Conservation (phyloP, 2,888 invertebrate genomes). For the Octodonta nipae region DNA sequence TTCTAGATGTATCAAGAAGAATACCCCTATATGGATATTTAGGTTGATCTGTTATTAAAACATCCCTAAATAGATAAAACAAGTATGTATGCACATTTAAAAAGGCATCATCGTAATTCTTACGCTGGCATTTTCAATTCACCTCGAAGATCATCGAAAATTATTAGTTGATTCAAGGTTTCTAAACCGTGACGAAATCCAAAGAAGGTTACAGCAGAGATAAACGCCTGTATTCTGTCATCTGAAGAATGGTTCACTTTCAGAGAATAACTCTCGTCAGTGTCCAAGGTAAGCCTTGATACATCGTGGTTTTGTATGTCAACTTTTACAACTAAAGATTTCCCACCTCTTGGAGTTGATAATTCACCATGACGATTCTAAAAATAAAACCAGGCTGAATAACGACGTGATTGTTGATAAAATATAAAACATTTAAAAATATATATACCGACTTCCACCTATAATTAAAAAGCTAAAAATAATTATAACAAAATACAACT, state of each 20-base stretch:
- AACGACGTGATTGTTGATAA: too few species aligned
- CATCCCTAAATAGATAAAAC: too few species aligned
- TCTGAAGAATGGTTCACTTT: slow-evolving; percentile 31
- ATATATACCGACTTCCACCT: too few species aligned
- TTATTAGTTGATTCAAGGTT: slow-evolving; percentile 52
- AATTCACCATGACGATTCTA: too few species aligned
- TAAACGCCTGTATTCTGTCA: slow-evolving; percentile 42
- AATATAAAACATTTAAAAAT: too few species aligned
- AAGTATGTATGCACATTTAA: too few species aligned
- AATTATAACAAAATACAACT: too few species aligned
- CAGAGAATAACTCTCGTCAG: slow-evolving; percentile 47
- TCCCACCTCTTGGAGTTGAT: slow-evolving; percentile 35
- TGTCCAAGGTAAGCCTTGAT: slow-evolving; percentile 36
- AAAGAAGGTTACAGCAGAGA: slow-evolving; percentile 48
- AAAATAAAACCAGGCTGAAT: too few species aligned
- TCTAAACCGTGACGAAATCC: slow-evolving; percentile 56
- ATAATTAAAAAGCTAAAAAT: too few species aligned
- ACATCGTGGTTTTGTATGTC: slow-evolving; percentile 21
- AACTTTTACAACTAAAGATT: slow-evolving; percentile 31
- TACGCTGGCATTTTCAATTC: slow-evolving; percentile 44
- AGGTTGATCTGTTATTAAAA: slow-evolving; percentile 60
- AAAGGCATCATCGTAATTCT: too few species aligned
- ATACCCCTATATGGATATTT: slow-evolving; percentile 68
- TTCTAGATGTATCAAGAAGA: slow-evolving; percentile 73
- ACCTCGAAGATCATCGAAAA: slow-evolving; percentile 50